phyloP scores from a whole-genome alignment of 37 sponge, comb jelly and placozoan species.

The Eunapius fragilis region DNA sequence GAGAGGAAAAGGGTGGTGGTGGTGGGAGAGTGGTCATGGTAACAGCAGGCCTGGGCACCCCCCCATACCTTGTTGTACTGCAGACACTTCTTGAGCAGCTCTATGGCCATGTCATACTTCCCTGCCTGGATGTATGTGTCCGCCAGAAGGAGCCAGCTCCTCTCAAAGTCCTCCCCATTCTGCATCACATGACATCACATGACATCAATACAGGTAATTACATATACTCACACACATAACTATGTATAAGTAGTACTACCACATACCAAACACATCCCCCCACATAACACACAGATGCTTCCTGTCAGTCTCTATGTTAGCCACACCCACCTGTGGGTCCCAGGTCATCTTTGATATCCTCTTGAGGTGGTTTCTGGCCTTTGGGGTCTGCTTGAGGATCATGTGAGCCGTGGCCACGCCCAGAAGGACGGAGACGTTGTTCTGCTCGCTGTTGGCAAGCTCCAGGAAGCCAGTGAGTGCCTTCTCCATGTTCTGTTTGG shows the following conservation, averaged over 20 bases:
- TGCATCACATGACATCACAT: neutral
- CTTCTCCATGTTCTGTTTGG: slow-evolving; percentile 73
- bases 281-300: neutral
- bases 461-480: slow-evolving; percentile 77
- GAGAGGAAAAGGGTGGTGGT: too few species aligned
- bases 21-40: neutral
- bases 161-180: slow-evolving; percentile 90
- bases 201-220: neutral
- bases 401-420: slow-evolving; percentile 93
- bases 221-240: neutral
- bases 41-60: neutral
- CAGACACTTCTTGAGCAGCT: slow-evolving; percentile 85
- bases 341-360: slow-evolving; percentile 88
- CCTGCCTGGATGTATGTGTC: slow-evolving; percentile 93
- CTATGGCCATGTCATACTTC: slow-evolving; percentile 93
- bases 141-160: slow-evolving; percentile 90
- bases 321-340: slow-evolving; percentile 27
- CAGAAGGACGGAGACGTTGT: slow-evolving; percentile 70
- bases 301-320: neutral
- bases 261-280: neutral
- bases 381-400: slow-evolving; percentile 87
- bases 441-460: slow-evolving; percentile 71
- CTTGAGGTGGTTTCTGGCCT: slow-evolving; percentile 95
- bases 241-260: too few species aligned
- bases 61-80: slow-evolving; percentile 79